Evolutionary conservation across 1,140 invertebrate species (phyloP).

Genomic region (Papilio glaucus): DNA sequence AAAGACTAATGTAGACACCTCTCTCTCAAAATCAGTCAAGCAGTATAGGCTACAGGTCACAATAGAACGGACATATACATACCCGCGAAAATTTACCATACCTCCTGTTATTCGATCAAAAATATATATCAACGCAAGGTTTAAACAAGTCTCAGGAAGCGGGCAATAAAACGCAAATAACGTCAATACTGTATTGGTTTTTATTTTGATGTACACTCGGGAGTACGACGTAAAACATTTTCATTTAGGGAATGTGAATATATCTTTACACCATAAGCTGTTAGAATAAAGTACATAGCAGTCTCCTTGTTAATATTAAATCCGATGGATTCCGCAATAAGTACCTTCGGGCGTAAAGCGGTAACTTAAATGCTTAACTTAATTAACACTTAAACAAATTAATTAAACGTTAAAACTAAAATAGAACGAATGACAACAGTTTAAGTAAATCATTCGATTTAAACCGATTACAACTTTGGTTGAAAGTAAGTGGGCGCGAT

Average conservation of each 20-base stretch:
- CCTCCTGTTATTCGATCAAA: no score
- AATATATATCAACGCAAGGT: no score
- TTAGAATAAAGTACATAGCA: slow-evolving; percentile 77
- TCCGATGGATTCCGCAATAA: slow-evolving; percentile 70
- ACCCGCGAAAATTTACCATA: no score
- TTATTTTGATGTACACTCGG: slow-evolving; percentile 67
- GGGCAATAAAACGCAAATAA: slow-evolving; percentile 67
- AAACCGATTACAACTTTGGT: slow-evolving; percentile 48
- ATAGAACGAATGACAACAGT: slow-evolving; percentile 64
- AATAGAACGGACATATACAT: no score
- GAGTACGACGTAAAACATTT: slow-evolving; percentile 59
- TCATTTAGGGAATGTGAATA: slow-evolving; percentile 75
- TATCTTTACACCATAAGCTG: slow-evolving; percentile 65
- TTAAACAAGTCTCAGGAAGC: no score
- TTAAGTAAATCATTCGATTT: slow-evolving; percentile 46
- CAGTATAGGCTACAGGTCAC: no score
- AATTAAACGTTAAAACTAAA: slow-evolving; percentile 59
- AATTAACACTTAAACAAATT: slow-evolving; percentile 61
- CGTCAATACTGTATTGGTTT: slow-evolving; percentile 80
- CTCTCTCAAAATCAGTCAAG: no score
- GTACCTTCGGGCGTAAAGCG: slow-evolving; percentile 67
- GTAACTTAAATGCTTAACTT: slow-evolving; percentile 78
- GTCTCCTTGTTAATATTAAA: slow-evolving; percentile 79
- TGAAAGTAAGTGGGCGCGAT: slow-evolving; percentile 41
- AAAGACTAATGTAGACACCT: no score